Percentiles rank a stretch among this genome's conserved stretches.
Evolutionary conservation across 2,113 vertebrate species (phyloP).

Genomic region (Macheiramphus alcinus): DNA sequence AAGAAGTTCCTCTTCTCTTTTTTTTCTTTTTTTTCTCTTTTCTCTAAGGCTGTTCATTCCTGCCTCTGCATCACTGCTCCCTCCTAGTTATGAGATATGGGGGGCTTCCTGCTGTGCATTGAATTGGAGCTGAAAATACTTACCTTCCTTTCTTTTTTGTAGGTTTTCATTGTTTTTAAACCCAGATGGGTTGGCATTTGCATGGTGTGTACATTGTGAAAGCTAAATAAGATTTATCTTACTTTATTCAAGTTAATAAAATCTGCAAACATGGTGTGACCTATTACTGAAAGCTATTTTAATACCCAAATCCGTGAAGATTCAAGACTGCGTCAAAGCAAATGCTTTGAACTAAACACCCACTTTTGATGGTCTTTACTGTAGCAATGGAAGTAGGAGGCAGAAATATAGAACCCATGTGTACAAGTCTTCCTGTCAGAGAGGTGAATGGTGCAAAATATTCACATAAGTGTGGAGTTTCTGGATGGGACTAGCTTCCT

Average conservation of each 20-base stretch:
- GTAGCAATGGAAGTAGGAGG: background rate
- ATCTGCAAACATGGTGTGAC: background rate
- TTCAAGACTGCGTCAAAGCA: background rate
- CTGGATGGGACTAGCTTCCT: background rate
- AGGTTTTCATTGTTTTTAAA: background rate
- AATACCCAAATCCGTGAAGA: background rate
- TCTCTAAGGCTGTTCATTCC: background rate
- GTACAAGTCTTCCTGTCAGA: background rate
- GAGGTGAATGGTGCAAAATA: background rate
- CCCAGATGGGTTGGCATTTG: background rate
- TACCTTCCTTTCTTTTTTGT: background rate
- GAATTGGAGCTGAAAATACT: conserved; percentile 21
- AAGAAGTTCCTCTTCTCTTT: background rate
- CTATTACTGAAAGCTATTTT: background rate
- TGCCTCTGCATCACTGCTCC: background rate
- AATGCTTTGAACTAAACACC: background rate
- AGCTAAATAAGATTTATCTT: background rate
- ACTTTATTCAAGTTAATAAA: background rate
- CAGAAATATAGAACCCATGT: fast-evolving
- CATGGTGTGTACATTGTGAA: background rate
- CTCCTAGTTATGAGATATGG: background rate
- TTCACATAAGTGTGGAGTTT: fast-evolving
- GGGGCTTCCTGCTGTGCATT: background rate
- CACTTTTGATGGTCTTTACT: background rate
- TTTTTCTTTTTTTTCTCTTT: background rate